Evolutionary conservation across 1,140 invertebrate species (phyloP), one percentile per base, ranked within the genome.

Genomic region (Vanessa tameamea): DNA sequence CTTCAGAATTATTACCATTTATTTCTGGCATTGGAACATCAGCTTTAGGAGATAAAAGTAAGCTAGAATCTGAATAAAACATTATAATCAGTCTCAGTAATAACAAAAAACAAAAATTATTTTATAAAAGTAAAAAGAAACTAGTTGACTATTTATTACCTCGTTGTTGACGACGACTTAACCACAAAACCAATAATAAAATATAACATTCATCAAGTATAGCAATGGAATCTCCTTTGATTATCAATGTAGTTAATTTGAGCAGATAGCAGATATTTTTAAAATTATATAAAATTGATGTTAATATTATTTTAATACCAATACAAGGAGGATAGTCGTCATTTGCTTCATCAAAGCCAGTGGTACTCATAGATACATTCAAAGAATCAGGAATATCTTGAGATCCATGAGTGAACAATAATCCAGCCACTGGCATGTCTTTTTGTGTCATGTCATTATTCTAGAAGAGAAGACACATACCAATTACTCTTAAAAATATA

Each of bases 31-130:
- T 67, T 43, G 73, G 64, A 61, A 78, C 14, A 71, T 91, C 85
- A 67, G 87, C 88, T 80, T 91, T 91, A 14, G 90, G 89, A 63
- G 90, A 91, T 20, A 91, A 69, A 43, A 92, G 79, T 23, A 92
- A 70, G 66, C 82, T 91, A 47, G 89, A 83, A 84, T 92, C 90
- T 92, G 69, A 75, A 83, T 59, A 67, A 69, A 65, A 65, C 63
- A 15, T 57, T 4, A n/a, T 37, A n/a, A 7, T 64, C 20, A 47
- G 13, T 23, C 47, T 23, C 2, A 16, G 20, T 20, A 20, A 20
- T 20, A 20, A 20, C 20, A 20, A 20, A 20, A 20, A 20, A 20
- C 20, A 0, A 20, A 20, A 20, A 0, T 20, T 20, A 20, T 20
- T 20, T 20, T 20, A 20, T 20, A 20, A 20, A 20, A 20, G 20